Evolutionary conservation across 2,113 vertebrate genomes (phyloP).

Genomic region (Collichthys lucidus): DNA sequence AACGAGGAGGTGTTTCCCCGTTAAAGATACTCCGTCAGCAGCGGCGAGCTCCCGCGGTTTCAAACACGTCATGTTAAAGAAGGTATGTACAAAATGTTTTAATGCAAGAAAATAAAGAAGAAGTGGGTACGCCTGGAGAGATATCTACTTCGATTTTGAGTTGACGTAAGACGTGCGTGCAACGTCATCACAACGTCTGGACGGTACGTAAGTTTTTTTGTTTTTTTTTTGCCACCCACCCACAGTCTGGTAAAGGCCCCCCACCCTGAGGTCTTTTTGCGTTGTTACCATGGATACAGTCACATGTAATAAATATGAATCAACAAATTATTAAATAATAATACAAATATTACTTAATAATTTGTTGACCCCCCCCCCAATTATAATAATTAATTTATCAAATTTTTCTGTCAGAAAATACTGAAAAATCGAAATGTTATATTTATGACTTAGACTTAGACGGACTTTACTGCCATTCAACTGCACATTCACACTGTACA

Average conservation of each 20-base stretch:
- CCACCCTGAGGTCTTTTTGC: background rate
- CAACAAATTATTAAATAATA: no score
- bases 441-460: no score
- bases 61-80: conserved; percentile 52
- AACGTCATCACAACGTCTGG: conserved; percentile 68
- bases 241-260: conserved; percentile 7
- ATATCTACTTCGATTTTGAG: conserved; percentile 82
- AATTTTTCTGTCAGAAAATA: no score
- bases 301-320: background rate
- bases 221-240: conserved; percentile 23
- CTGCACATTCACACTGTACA: no score
- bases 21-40: conserved; percentile 44
- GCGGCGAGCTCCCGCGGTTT: conserved; percentile 35
- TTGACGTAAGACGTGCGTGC: conserved; percentile 77
- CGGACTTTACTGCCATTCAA: no score
- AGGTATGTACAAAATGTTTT: conserved; percentile 70
- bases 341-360: no score
- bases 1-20: conserved; percentile 28
- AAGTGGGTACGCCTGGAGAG: conserved; percentile 70
- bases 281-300: background rate
- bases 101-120: conserved; percentile 77
- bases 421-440: no score
- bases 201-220: conserved; percentile 39
- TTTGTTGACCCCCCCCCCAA: no score
- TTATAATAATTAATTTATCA: no score